Conservation (phyloP, 2,797 vertebrate genomes). For the Sandelia bainsii region DNA sequence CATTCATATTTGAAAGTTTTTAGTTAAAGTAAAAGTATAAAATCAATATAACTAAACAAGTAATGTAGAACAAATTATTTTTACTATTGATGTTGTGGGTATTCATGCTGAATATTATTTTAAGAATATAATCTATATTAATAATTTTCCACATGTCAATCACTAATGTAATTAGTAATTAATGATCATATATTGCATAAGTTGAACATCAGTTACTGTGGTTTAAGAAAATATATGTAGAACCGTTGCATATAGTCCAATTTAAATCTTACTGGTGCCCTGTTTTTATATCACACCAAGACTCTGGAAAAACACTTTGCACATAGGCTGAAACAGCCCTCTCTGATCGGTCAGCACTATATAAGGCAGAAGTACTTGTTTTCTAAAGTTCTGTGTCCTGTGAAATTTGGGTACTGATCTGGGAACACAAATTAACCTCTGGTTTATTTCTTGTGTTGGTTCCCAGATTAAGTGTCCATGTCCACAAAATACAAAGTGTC, state of each 20-base stretch:
- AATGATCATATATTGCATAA: background rate
- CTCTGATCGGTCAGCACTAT: constrained; percentile 27
- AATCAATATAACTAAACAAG: too few relatives aligned
- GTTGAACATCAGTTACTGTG: background rate
- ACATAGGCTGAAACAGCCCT: constrained; percentile 6
- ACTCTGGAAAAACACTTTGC: constrained; percentile 40
- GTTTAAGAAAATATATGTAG: too few relatives aligned
- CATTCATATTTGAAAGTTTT: too few relatives aligned
- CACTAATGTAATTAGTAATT: too few relatives aligned
- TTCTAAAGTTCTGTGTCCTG: constrained; percentile 22
- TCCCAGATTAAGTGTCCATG: constrained; percentile 25
- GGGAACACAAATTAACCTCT: constrained; percentile 22
- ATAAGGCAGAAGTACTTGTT: constrained; percentile 44
- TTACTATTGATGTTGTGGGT: too few relatives aligned
- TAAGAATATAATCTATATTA: too few relatives aligned
- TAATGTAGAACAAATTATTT: too few relatives aligned
- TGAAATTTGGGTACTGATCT: constrained; percentile 7
- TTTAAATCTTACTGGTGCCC: too few relatives aligned
- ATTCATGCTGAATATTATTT: too few relatives aligned
- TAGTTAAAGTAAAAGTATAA: too few relatives aligned
- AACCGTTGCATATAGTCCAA: too few relatives aligned
- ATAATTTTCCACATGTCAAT: too few relatives aligned
- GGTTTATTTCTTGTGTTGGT: constrained; percentile 22
- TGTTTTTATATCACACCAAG: constrained; percentile 33
- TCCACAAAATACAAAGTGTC: constrained; percentile 4